Conservation (phyloP, 2,888 invertebrate genomes). For the Aethes cnicana region DNA sequence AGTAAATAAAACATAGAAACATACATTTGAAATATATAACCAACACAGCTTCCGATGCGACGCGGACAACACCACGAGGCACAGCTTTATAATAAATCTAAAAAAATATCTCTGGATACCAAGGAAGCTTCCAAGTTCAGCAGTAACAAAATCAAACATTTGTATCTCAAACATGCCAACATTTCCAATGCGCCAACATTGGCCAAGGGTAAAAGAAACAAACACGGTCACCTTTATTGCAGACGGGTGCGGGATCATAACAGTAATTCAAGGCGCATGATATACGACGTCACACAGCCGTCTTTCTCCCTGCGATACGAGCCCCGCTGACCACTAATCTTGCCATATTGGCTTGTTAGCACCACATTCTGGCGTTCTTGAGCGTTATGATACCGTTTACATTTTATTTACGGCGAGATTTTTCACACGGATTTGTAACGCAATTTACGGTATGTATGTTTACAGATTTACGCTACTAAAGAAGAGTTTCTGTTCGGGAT, state of each 20-base stretch:
- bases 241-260: constrained; percentile 53
- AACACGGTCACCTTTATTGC: constrained; percentile 51
- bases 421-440: constrained; percentile 26
- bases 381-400: constrained; percentile 38
- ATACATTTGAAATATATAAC: no score
- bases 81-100: no score
- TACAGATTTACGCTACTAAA: no score
- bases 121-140: no score
- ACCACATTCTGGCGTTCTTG: constrained; percentile 43
- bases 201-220: constrained; percentile 41
- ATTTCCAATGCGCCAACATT: constrained; percentile 19
- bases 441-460: background rate
- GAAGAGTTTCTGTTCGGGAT: no score
- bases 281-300: constrained; percentile 54
- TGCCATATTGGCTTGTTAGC: constrained; percentile 71
- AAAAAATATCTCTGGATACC: no score
- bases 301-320: constrained; percentile 37
- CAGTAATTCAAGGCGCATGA: constrained; percentile 67
- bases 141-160: constrained; percentile 13
- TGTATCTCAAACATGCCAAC: background rate
- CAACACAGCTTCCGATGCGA: no score
- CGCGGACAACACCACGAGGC: no score
- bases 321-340: constrained; percentile 59
- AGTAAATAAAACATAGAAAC: no score
- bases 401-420: constrained; percentile 49